phyloP scores from a whole-genome alignment of 2,888 invertebrate species.

The Cybosia mesomella region DNA sequence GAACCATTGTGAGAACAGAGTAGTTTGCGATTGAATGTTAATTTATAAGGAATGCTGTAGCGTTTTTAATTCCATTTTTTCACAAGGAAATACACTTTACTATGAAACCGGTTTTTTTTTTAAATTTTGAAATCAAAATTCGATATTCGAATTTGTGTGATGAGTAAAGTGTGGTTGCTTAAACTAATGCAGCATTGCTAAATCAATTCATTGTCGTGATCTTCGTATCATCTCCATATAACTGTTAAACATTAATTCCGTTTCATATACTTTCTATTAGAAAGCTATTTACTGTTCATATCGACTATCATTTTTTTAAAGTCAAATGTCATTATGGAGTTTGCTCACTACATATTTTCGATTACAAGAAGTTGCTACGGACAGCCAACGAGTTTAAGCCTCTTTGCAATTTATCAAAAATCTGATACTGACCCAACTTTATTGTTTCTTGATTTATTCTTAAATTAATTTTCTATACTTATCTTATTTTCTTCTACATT shows the following conservation, averaged over 20 bases:
- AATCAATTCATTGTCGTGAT: conserved; percentile 11
- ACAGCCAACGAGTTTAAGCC: neutral
- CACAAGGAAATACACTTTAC: conserved; percentile 1
- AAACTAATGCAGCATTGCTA: neutral
- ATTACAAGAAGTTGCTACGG: neutral
- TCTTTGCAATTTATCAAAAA: neutral
- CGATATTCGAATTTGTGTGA: neutral
- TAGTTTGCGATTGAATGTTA: conserved; percentile 28
- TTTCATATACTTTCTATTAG: neutral
- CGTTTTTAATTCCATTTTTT: conserved; percentile 29
- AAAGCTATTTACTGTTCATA: conserved; percentile 30
- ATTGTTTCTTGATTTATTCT: no score
- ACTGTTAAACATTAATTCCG: conserved; percentile 21
- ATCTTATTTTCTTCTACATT: no score
- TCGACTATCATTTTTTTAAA: neutral
- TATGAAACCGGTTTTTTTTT: neutral
- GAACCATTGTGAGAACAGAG: conserved; percentile 14
- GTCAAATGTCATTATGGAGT: neutral
- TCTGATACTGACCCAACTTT: neutral
- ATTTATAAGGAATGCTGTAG: conserved; percentile 38
- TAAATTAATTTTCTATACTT: no score
- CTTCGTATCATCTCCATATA: conserved; percentile 28
- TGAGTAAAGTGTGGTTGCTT: conserved; percentile 9
- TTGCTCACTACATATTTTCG: conserved; percentile 5
- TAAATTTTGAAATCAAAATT: neutral